These are phyloP conservation scores for Valencia hispanica DNA, from an alignment of 2,797 vertebrate genomes.

Conservation along the genomic window DNA sequence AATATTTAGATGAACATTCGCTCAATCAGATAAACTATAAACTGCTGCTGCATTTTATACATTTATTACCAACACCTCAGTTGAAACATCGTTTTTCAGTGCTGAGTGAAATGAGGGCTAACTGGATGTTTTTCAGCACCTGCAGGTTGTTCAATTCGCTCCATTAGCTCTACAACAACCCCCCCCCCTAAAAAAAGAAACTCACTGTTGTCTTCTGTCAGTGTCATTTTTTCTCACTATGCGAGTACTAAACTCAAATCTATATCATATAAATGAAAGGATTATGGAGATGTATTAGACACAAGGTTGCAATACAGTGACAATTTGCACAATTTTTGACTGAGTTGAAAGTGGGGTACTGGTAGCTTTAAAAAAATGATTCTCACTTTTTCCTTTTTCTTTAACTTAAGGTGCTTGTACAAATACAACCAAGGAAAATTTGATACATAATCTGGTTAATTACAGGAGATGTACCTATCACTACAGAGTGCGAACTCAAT, in stretches of 20 bases:
- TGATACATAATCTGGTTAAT: neutral
- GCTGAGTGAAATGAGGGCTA: neutral
- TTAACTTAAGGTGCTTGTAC: neutral
- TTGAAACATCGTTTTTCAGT: neutral
- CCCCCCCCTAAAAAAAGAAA: neutral
- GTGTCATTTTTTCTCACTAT: neutral
- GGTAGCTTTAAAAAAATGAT: too few species aligned
- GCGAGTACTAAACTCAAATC: neutral
- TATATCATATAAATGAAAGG: neutral
- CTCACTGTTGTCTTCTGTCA: neutral
- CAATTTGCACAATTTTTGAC: neutral
- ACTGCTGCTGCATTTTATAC: neutral
- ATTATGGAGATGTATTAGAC: neutral
- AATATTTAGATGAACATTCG: conserved; percentile 1
- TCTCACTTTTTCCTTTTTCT: neutral
- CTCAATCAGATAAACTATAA: neutral
- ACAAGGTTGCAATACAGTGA: neutral
- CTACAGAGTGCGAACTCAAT: neutral
- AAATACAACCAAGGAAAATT: neutral
- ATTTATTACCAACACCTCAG: neutral
- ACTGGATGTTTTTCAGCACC: conserved; percentile 3
- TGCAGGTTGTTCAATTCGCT: neutral
- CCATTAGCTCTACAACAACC: conserved; percentile 2
- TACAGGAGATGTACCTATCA: neutral
- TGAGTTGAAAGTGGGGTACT: neutral